Conservation (phyloP, 2,797 vertebrate genomes). For the Eulemur coronatus region DNA sequence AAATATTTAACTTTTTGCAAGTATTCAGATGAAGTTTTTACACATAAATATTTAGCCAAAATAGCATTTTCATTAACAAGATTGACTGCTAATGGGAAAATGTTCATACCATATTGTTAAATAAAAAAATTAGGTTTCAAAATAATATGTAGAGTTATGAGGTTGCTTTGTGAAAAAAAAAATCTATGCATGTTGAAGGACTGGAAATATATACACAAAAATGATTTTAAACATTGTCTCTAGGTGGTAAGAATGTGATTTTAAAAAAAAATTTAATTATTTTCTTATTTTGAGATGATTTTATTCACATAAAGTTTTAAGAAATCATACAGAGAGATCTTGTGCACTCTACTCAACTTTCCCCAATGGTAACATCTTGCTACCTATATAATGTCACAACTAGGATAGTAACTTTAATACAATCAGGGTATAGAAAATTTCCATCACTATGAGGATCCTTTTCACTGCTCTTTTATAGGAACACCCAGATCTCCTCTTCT, state of each 20-base stretch:
- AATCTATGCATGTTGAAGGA: not conserved
- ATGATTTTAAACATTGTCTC: not conserved
- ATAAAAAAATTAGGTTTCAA: conserved; percentile 49
- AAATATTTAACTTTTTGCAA: conserved; percentile 51
- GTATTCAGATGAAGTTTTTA: conserved; percentile 31
- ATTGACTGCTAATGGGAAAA: conserved; percentile 61
- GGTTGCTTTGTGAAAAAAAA: not conserved
- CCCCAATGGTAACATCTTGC: not conserved
- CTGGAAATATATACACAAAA: not conserved
- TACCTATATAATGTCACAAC: not conserved
- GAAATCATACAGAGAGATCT: not conserved
- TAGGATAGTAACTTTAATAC: not conserved
- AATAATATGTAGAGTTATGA: conserved; percentile 38
- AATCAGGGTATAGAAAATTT: not conserved
- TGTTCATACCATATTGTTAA: not conserved
- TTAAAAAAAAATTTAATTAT: not conserved
- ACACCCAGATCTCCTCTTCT: not conserved
- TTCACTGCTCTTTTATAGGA: not conserved
- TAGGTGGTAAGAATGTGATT: not conserved
- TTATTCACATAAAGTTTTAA: not conserved
- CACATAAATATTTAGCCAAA: conserved; percentile 42
- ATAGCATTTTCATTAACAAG: conserved; percentile 65
- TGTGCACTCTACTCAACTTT: not conserved
- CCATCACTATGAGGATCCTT: too few relatives aligned
- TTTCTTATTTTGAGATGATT: not conserved